These are phyloP conservation scores for Antedon mediterranea DNA, from an alignment of 53 echinoderm and acorn worm genomes.

Conservation along the genomic window DNA sequence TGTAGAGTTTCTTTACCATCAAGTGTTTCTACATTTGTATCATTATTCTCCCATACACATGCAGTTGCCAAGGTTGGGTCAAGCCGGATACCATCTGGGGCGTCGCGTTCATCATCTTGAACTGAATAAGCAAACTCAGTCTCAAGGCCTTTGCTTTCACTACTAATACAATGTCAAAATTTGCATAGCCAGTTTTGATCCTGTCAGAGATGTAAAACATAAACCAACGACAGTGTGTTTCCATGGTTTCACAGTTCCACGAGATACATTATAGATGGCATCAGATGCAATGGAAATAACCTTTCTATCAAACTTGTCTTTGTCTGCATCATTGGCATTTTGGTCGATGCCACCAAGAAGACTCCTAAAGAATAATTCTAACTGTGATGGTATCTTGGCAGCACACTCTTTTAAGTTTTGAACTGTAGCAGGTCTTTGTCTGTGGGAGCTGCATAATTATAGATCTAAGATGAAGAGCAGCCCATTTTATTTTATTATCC, in stretches of 20 bases:
- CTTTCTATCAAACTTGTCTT: constrained; percentile 30
- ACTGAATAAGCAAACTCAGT: constrained; percentile 49
- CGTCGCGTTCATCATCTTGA: constrained; percentile 3
- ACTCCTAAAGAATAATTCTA: constrained; percentile 31
- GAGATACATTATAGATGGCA: constrained; percentile 37
- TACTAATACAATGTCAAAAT: constrained; percentile 35
- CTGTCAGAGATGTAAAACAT: constrained; percentile 41
- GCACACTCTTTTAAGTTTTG: constrained; percentile 39
- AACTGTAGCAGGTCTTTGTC: constrained; percentile 28
- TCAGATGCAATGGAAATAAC: constrained; percentile 45
- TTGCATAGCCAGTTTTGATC: constrained; percentile 31
- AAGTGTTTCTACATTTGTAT: too few relatives aligned
- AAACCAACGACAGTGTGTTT: constrained; percentile 43
- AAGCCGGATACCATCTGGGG: constrained; percentile 33
- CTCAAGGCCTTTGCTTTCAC: constrained; percentile 30
- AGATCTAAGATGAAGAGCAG: constrained; percentile 35
- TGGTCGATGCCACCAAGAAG: constrained; percentile 15
- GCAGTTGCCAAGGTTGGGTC: constrained; percentile 25
- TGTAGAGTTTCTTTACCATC: too few relatives aligned
- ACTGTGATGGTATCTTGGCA: constrained; percentile 27
- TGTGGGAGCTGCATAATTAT: constrained; percentile 31
- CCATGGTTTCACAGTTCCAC: constrained; percentile 46
- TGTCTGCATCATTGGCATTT: background rate
- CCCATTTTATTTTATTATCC: constrained; percentile 29
- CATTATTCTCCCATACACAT: too few relatives aligned